Percentiles rank a stretch among this genome's conserved stretches.
Evolutionary conservation across 2,888 invertebrate species (phyloP).

Genomic region (Alcis repandata): DNA sequence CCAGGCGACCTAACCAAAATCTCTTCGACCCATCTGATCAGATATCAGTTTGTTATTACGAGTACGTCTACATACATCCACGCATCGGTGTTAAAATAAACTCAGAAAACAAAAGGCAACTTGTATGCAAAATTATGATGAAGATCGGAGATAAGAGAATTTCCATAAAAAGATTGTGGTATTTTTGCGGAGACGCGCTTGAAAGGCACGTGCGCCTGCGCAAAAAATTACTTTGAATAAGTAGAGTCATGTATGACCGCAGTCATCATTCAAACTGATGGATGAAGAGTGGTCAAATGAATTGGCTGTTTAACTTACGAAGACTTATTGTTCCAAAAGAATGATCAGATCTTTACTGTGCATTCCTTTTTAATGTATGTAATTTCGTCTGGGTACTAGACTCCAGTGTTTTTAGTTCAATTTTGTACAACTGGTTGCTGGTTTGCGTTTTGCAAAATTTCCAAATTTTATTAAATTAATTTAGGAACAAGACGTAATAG

Average conservation of each 20-base stretch:
- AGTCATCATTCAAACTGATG: conserved; percentile 55
- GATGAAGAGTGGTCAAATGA: conserved; percentile 45
- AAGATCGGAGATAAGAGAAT: conserved; percentile 55
- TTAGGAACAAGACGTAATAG: too few species aligned
- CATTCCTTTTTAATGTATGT: too few species aligned
- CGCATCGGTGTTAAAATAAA: conserved; percentile 43
- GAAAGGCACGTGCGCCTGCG: conserved; percentile 41
- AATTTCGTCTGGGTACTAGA: too few species aligned
- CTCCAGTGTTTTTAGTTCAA: too few species aligned
- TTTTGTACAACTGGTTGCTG: too few species aligned
- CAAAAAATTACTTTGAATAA: conserved; percentile 56
- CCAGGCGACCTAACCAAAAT: conserved; percentile 24
- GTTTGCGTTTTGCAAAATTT: too few species aligned
- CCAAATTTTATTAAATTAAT: too few species aligned
- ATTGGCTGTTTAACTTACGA: conserved; percentile 26
- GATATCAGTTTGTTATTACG: conserved; percentile 40
- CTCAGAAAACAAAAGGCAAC: conserved; percentile 51
- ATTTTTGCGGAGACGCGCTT: conserved; percentile 45
- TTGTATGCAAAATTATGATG: conserved; percentile 62
- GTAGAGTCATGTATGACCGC: conserved; percentile 44
- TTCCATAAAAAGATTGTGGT: conserved; percentile 51
- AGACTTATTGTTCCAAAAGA: too few species aligned
- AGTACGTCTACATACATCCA: conserved; percentile 40
- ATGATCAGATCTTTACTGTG: too few species aligned
- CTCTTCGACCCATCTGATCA: conserved; percentile 45